A percentile compares a stretch with the other conserved stretches of the same genome.
These are phyloP conservation scores for Dallia pectoralis DNA, from an alignment of 2,797 vertebrate genomes.

Conservation along the genomic window DNA sequence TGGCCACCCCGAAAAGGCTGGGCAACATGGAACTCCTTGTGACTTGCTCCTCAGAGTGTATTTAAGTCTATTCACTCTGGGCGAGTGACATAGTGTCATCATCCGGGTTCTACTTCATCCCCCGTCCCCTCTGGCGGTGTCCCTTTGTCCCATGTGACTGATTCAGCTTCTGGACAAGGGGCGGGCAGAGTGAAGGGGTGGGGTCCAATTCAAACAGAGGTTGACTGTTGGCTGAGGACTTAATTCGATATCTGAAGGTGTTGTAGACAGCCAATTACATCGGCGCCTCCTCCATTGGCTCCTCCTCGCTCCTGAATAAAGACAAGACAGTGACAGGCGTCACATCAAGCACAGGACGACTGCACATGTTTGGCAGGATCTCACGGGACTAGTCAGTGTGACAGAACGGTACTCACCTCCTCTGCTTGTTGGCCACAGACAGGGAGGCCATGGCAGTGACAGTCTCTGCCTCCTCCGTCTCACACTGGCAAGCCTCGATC, in stretches of 20 bases:
- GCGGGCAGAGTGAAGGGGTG: conserved; percentile 56
- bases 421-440: conserved; percentile 90
- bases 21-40: background rate
- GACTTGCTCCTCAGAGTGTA: conserved; percentile 19
- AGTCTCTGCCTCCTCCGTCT: conserved; percentile 91
- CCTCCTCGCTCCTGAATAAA: conserved; percentile 82
- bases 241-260: conserved; percentile 76
- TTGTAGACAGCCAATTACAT: conserved; percentile 79
- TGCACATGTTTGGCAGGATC: background rate
- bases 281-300: conserved; percentile 94
- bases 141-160: conserved; percentile 43
- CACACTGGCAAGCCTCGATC: conserved; percentile 85
- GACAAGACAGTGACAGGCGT: background rate
- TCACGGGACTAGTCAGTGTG: background rate
- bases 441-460: conserved; percentile 96
- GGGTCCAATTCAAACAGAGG: conserved; percentile 65
- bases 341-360: background rate
- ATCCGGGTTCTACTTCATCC: conserved; percentile 47
- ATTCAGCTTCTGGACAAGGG: conserved; percentile 59
- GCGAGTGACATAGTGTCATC: conserved; percentile 36
- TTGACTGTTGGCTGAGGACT: conserved; percentile 74
- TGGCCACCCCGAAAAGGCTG: background rate
- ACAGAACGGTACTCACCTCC: conserved; percentile 72
- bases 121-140: conserved; percentile 50
- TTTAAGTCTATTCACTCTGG: conserved; percentile 40